A percentile compares a stretch with the other conserved stretches of the same genome.
Evolutionary conservation across 1,140 invertebrate species (phyloP).

Genomic region (Drosophila quadrilineata): DNA sequence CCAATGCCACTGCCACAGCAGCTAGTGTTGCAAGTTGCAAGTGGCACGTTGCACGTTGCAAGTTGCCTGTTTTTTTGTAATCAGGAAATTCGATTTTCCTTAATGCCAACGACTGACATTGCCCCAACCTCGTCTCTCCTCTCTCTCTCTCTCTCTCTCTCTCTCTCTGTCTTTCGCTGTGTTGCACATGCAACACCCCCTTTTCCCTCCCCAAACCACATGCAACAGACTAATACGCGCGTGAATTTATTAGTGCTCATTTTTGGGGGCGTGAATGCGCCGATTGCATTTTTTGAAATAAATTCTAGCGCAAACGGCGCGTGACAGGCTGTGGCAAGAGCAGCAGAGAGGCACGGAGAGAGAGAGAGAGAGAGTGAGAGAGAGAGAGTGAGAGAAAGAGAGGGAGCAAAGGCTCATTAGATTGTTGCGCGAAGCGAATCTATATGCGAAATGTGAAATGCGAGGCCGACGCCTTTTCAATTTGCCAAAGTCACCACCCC

Average conservation of each 20-base stretch:
- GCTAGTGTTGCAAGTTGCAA: neutral
- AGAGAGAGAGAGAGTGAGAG: neutral
- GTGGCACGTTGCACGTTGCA: neutral
- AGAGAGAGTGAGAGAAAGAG: neutral
- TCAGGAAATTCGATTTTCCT: slow-evolving; percentile 81
- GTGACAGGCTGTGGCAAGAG: slow-evolving; percentile 51
- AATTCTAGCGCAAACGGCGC: slow-evolving; percentile 74
- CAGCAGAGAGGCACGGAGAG: neutral
- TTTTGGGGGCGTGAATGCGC: slow-evolving; percentile 72
- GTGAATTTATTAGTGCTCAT: slow-evolving; percentile 78
- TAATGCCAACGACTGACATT: slow-evolving; percentile 62
- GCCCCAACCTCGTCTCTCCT: neutral
- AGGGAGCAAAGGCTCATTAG: slow-evolving; percentile 59
- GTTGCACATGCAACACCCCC: too few species aligned
- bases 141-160: neutral
- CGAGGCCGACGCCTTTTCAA: slow-evolving; percentile 75
- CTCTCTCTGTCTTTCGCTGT: too few species aligned
- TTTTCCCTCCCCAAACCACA: slow-evolving; percentile 2
- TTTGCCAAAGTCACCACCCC: slow-evolving; percentile 63
- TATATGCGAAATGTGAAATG: slow-evolving; percentile 68
- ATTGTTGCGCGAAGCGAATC: slow-evolving; percentile 35
- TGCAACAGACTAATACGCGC: slow-evolving; percentile 75
- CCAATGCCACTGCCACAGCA: neutral
- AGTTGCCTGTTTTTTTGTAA: slow-evolving; percentile 56
- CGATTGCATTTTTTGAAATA: slow-evolving; percentile 79